Percentiles rank a stretch among this genome's conserved stretches.
These are phyloP conservation scores for Griposia aprilina DNA, from an alignment of 2,888 invertebrate genomes.

Conservation along the genomic window DNA sequence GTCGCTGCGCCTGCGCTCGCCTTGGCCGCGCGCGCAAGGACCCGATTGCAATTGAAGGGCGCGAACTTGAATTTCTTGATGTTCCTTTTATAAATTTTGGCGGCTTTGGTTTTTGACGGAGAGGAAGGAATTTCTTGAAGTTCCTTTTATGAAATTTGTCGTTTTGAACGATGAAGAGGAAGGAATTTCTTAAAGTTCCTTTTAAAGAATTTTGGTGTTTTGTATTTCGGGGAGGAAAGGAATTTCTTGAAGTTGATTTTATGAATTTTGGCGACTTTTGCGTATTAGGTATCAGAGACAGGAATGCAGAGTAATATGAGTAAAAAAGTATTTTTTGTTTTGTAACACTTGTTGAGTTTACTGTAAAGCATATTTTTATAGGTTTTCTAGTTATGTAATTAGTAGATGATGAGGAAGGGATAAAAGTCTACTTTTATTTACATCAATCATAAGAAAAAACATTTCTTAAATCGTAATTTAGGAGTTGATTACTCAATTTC, in stretches of 20 bases:
- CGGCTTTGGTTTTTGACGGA: background rate
- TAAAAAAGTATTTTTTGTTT: background rate
- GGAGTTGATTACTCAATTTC: too few species aligned
- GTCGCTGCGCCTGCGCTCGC: constrained; percentile 78
- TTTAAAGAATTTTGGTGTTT: background rate
- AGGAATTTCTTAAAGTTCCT: background rate
- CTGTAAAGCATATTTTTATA: background rate
- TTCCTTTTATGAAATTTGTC: background rate
- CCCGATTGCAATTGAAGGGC: constrained; percentile 77
- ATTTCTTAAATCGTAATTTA: too few species aligned
- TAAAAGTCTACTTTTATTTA: background rate
- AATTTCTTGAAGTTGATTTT: constrained; percentile 45
- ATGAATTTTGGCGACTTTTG: constrained; percentile 34
- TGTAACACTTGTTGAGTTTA: background rate
- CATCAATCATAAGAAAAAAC: background rate
- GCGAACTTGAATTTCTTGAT: constrained; percentile 71
- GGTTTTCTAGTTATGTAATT: background rate
- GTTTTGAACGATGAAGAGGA: background rate
- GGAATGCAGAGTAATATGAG: background rate
- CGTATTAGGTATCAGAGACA: background rate
- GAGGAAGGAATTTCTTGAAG: background rate
- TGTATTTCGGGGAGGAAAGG: background rate
- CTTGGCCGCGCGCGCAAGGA: constrained; percentile 86
- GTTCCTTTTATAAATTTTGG: constrained; percentile 55
- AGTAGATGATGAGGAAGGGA: background rate